Evolutionary conservation across 2,113 vertebrate genomes (phyloP), one percentile per base, ranked within the genome.

Genomic region (Chaetodon auriga): DNA sequence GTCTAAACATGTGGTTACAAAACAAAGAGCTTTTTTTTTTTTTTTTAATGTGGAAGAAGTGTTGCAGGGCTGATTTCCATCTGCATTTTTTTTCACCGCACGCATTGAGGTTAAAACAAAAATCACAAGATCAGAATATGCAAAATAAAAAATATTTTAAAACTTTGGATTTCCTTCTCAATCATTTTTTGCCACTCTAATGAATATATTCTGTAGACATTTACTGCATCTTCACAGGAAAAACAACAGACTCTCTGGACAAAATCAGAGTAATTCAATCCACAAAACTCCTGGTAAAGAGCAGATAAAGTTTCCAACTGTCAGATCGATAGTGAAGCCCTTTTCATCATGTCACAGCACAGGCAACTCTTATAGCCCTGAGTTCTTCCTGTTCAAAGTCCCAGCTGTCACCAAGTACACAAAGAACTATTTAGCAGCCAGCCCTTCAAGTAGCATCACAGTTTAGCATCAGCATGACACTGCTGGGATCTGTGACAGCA

Each of bases 361-460:
- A 84, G 85, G 78, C 84, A 92, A 87, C 83, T 91, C 90, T 92
- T 90, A 82, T 86, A 90, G 92, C 92, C 92, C 88, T 85, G 89
- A 93, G 94, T 88, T 88, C 78, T 94, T 95, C 93, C 94, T 94
- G 91, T 92, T 94, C 92, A 94, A 93, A 95, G 92, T 94, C 94
- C 91, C 94, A 87, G 91, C 93, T 93, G 91, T 95, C 94, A 94
- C 90, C 93, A 87, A 94, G 92, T 95, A 95, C 94, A 95, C 94
- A 95, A 95, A 95, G 89, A 95, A 95, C 92, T 94, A 95, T 96
- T 96, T 95, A 96, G 92, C 93, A 93, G 91, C 93, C 94, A 95
- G 92, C 92, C 92, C 93, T 94, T 95, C 93, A 94, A 94, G 90
- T 95, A 94, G 94, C 95, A 95, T 95, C 94, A 92, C 93, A 94